Evolutionary conservation across 1,140 invertebrate genomes (phyloP), one percentile per base, ranked within the genome.

Genomic region (Helicoverpa armigera): DNA sequence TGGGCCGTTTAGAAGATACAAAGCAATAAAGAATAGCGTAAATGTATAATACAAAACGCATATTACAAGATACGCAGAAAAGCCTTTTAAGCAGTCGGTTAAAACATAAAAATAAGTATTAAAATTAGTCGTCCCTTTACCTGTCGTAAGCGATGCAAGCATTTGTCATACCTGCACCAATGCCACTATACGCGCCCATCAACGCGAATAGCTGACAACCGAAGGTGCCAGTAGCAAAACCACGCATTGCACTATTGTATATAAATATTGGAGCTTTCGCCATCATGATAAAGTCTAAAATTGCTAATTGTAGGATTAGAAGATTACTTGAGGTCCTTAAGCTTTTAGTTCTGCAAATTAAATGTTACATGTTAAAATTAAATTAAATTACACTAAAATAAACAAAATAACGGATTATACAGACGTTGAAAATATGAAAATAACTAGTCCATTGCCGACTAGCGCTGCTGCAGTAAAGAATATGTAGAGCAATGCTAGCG

Each of bases 251-350:
- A 3, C 97, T 98, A 89, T 98, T 98, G 90, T 98, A 98, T 83
- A 98, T 98, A 90, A 98, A 98, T 84, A 98, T 97, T 0, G 98
- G 98, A 1, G 97, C 96, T 94, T 98, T 98, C 2, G 97, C 87
- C 97, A 98, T 98, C 98, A 98, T 98, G 16, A 98, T 95, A 86
- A 98, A 97, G 90, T 99, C 98, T 82, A 97, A 97, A 51, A 98
- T 95, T 9, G 98, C 98, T 88, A 99, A 93, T 90, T 98, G 98
- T 5, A 99, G 96, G 3, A 99, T 97, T 79, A 99, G 97, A 93
- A 98, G 97, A 87, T 99, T 99, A 10, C 98, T 98, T 14, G 98
- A 97, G 1, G 98, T 99, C 84, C 98, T 95, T 69, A 99, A 91
- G 61, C 96, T 96, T 94, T 98, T 98, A 3, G 97, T 97, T 79